Conservation (phyloP, 2,888 invertebrate species). For the Eupithecia abbreviata region DNA sequence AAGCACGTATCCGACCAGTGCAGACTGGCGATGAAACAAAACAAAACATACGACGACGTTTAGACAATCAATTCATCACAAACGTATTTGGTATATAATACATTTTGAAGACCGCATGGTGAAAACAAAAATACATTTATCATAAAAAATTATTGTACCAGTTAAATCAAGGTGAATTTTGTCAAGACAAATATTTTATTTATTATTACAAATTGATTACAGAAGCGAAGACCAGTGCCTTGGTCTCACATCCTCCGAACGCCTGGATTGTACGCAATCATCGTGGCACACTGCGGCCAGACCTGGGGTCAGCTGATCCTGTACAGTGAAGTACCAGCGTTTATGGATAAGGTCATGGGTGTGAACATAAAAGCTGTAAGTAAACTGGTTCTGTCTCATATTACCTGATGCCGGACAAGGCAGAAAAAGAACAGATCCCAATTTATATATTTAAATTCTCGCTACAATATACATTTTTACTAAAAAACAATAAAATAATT, state of each 20-base stretch:
- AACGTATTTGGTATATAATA: background rate
- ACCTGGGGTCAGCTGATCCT: constrained; percentile 92
- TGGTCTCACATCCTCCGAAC: constrained; percentile 89
- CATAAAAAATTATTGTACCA: background rate
- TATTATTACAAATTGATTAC: constrained; percentile 19
- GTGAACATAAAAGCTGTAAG: constrained; percentile 82
- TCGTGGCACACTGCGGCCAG: constrained; percentile 85
- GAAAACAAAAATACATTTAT: background rate
- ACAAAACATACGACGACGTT: background rate
- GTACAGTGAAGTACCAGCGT: constrained; percentile 90
- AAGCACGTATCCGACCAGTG: background rate
- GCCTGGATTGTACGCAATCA: constrained; percentile 77
- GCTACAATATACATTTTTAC: too few relatives aligned
- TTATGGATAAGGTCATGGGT: constrained; percentile 88
- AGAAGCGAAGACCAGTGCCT: constrained; percentile 83
- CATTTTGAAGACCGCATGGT: background rate
- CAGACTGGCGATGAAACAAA: background rate
- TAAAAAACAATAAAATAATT: too few relatives aligned
- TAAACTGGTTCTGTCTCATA: background rate
- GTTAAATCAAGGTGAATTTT: background rate
- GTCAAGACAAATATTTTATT: background rate
- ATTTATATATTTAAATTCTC: background rate
- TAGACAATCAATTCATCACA: background rate
- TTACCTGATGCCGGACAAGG: background rate
- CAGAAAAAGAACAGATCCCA: background rate